Percentiles rank a stretch among this genome's conserved stretches.
Conservation (phyloP, 2,113 vertebrate species). For the Tor tambroides region DNA sequence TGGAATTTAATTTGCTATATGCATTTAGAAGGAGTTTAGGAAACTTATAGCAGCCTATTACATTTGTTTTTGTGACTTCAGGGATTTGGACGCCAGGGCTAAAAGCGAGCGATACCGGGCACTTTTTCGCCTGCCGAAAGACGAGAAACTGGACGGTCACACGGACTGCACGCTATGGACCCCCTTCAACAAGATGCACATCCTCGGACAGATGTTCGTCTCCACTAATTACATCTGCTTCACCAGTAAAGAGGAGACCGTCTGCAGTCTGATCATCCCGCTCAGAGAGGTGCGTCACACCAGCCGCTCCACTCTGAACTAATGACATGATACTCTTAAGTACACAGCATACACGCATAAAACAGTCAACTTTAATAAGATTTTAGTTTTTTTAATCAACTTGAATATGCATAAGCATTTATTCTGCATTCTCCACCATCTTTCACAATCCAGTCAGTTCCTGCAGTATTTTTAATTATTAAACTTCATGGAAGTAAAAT, state of each 20-base stretch:
- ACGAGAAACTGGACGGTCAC: constrained; percentile 96
- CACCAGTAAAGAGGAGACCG: constrained; percentile 92
- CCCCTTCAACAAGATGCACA: constrained; percentile 98
- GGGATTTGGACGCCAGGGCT: constrained; percentile 94
- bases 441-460: not conserved
- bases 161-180: constrained; percentile 98
- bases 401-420: not conserved
- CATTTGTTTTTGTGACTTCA: constrained; percentile 56
- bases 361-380: not conserved
- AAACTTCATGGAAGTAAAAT: not conserved
- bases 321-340: not conserved
- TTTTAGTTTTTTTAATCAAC: not conserved
- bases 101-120: constrained; percentile 95
- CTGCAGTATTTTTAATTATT: not conserved
- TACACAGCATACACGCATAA: no score
- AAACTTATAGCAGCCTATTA: not conserved
- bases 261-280: constrained; percentile 97
- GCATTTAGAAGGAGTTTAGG: not conserved
- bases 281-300: constrained; percentile 83
- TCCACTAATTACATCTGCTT: constrained; percentile 99
- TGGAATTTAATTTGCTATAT: not conserved
- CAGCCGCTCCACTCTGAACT: not conserved
- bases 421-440: not conserved
- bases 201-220: constrained; percentile 98
- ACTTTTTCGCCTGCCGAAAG: constrained; percentile 93